Evolutionary conservation across 2,797 vertebrate species (phyloP).

Genomic region (Tenualosa ilisha): DNA sequence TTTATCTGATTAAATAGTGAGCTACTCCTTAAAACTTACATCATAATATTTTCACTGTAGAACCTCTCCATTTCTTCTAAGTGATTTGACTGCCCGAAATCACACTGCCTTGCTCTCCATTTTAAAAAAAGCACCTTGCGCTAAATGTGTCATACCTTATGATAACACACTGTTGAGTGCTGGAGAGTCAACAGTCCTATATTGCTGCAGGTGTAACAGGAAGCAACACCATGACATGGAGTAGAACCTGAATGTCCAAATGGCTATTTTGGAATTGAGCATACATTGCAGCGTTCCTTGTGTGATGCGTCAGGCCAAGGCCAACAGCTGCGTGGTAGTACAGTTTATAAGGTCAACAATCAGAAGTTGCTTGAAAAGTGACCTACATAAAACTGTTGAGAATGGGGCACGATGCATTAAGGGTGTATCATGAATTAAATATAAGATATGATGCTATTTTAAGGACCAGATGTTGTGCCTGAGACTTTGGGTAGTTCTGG

Average conservation of each 20-base stretch:
- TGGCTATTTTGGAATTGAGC: neutral
- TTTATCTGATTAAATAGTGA: too few relatives aligned
- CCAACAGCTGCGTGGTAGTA: neutral
- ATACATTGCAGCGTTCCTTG: neutral
- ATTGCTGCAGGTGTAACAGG: neutral
- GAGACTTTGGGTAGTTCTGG: neutral
- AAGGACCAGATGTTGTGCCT: neutral
- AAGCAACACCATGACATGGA: neutral
- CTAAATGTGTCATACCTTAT: neutral
- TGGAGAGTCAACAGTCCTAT: neutral
- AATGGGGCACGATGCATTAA: conserved; percentile 3
- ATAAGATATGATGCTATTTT: neutral
- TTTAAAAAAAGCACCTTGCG: too few relatives aligned
- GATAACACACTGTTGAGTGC: neutral
- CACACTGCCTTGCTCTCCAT: too few relatives aligned
- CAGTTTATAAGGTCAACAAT: neutral
- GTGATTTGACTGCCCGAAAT: too few relatives aligned
- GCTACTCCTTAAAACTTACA: too few relatives aligned
- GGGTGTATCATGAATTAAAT: neutral
- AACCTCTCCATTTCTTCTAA: too few relatives aligned
- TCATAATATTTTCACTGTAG: too few relatives aligned
- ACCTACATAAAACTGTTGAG: neutral
- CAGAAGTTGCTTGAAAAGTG: neutral
- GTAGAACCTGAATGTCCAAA: neutral
- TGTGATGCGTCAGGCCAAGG: neutral